Evolutionary conservation across 2,113 vertebrate genomes (phyloP).

Genomic region (Sinocyclocheilus anophthalmus): DNA sequence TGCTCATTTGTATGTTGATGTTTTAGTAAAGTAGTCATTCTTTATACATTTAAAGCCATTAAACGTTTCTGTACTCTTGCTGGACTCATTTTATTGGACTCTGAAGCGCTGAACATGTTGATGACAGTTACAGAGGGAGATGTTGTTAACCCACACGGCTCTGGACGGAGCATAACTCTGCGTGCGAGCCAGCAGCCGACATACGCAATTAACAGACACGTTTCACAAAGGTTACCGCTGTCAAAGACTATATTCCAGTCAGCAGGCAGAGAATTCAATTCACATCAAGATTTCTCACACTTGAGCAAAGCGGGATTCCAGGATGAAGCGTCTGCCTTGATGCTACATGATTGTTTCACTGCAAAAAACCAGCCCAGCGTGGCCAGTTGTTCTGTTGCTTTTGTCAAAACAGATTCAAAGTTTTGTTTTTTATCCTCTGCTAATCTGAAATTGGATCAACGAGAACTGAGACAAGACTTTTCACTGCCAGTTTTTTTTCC

Average conservation of each 20-base stretch:
- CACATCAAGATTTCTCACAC: conserved; percentile 9
- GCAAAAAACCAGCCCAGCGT: conserved; percentile 31
- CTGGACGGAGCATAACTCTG: not conserved
- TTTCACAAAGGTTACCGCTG: conserved; percentile 53
- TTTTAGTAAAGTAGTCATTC: not conserved
- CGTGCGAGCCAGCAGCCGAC: not conserved
- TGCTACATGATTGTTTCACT: not conserved
- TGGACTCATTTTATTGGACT: not conserved
- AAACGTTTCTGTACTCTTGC: not conserved
- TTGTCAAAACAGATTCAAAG: conserved; percentile 47
- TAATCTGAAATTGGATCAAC: conserved; percentile 57
- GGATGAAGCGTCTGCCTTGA: not conserved
- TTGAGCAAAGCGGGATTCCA: conserved; percentile 7
- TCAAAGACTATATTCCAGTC: conserved; percentile 24
- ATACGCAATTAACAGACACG: conserved; percentile 46
- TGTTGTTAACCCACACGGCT: not conserved
- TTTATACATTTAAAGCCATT: not conserved
- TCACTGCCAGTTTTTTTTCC: conserved; percentile 15
- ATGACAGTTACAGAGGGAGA: not conserved
- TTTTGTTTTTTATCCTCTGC: conserved; percentile 22
- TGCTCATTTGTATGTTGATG: not conserved
- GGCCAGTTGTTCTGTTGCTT: conserved; percentile 17
- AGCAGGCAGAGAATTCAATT: conserved; percentile 16
- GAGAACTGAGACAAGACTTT: conserved; percentile 13
- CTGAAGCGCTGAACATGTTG: no score